Conservation (phyloP, 2,113 vertebrate genomes). For the Numenius arquata region DNA sequence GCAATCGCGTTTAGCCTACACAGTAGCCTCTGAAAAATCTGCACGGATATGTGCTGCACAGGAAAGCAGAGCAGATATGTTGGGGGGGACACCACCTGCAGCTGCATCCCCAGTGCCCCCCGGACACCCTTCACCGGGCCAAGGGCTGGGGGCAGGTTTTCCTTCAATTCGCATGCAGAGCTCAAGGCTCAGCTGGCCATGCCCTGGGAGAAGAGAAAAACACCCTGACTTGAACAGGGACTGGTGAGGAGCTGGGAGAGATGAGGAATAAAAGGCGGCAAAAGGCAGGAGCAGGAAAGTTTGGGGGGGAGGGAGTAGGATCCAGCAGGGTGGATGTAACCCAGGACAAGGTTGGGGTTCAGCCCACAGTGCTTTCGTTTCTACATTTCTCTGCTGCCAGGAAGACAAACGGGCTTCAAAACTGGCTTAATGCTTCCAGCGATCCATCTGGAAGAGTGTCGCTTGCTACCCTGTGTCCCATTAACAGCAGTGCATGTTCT, state of each 20-base stretch:
- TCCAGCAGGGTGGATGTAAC: background rate
- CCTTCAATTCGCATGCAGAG: background rate
- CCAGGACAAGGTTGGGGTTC: background rate
- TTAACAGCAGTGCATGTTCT: background rate
- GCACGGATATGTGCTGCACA: no score
- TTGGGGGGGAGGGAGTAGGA: background rate
- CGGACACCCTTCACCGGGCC: background rate
- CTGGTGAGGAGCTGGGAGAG: background rate
- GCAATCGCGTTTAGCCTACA: background rate
- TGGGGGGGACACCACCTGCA: background rate
- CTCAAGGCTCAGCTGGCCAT: background rate
- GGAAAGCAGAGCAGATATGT: background rate
- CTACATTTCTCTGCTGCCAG: background rate
- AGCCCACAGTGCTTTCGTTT: accelerated
- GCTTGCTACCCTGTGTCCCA: background rate
- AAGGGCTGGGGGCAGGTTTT: background rate
- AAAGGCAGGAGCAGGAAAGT: background rate
- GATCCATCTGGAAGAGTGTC: background rate
- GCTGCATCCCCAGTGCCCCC: background rate
- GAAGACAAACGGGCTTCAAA: background rate
- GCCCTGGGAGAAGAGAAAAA: background rate
- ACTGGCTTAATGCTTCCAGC: background rate
- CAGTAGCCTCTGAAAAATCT: background rate
- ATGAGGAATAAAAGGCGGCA: background rate
- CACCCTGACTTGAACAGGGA: background rate